Evolutionary conservation across 2,113 vertebrate genomes (phyloP).

Genomic region (Oxyura jamaicensis): DNA sequence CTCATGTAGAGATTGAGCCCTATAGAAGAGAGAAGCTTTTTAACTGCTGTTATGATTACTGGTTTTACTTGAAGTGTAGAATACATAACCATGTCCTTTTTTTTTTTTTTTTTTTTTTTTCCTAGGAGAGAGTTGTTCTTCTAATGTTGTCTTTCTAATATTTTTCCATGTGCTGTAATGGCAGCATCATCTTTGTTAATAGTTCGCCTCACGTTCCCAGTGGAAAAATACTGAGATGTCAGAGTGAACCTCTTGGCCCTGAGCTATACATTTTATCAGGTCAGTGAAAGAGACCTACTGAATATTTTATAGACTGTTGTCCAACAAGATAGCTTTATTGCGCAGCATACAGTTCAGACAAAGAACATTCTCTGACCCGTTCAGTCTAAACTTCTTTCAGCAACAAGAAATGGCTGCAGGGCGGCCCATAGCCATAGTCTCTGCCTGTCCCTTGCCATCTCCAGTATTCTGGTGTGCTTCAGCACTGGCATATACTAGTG

Average conservation of each 20-base stretch:
- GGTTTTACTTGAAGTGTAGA: background rate
- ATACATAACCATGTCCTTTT: background rate
- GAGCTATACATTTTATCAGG: background rate
- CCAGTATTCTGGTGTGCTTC: too few relatives aligned
- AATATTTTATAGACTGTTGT: constrained; percentile 6
- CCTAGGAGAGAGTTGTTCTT: background rate
- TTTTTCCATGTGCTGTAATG: background rate
- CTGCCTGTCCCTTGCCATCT: background rate
- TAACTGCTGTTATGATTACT: background rate
- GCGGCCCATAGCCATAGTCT: background rate
- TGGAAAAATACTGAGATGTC: background rate
- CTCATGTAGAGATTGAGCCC: background rate
- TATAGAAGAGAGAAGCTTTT: background rate
- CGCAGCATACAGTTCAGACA: background rate
- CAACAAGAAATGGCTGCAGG: background rate
- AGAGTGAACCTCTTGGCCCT: background rate
- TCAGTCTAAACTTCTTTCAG: background rate
- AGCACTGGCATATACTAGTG: background rate
- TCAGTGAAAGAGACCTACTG: background rate
- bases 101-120: background rate
- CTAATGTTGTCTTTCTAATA: background rate
- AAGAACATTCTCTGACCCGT: background rate
- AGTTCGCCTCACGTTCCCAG: background rate
- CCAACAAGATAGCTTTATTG: background rate
- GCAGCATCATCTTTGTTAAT: background rate